These are phyloP conservation scores for Pangasius larnaudii DNA, from an alignment of 2,797 vertebrate species.

Conservation along the genomic window DNA sequence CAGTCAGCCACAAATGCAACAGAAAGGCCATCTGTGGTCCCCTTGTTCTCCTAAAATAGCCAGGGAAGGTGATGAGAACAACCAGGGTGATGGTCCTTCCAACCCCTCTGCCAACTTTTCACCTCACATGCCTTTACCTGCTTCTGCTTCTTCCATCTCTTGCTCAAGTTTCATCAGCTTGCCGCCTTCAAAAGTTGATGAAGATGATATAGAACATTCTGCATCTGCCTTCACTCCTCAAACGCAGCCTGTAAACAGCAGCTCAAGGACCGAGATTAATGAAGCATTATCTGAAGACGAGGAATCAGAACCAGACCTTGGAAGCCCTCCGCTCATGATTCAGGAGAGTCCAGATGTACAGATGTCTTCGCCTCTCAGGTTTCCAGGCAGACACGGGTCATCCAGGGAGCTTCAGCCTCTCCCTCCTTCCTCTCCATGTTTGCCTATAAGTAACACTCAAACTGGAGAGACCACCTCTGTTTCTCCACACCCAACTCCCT, in stretches of 20 bases:
- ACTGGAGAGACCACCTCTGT: constrained; percentile 37
- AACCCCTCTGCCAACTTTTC: constrained; percentile 50
- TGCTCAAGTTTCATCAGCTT: constrained; percentile 50
- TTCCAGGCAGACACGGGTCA: constrained; percentile 63
- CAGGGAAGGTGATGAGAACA: constrained; percentile 45
- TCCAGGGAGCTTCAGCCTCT: constrained; percentile 53
- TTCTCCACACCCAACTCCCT: constrained; percentile 41
- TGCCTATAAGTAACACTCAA: constrained; percentile 54
- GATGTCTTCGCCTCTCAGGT: constrained; percentile 68
- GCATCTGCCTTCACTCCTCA: constrained; percentile 35
- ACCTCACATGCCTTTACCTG: constrained; percentile 50
- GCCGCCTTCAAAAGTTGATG: constrained; percentile 54
- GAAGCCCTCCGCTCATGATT: constrained; percentile 73
- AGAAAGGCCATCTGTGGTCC: constrained; percentile 64
- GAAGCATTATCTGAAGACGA: constrained; percentile 68
- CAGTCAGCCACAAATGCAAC: constrained; percentile 51
- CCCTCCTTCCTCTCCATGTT: constrained; percentile 53
- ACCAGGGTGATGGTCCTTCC: constrained; percentile 28
- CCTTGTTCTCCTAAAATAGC: constrained; percentile 54
- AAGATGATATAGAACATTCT: constrained; percentile 42
- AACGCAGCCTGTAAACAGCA: constrained; percentile 61
- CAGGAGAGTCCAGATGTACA: constrained; percentile 74
- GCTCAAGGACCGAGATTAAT: constrained; percentile 42
- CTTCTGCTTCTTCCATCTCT: constrained; percentile 35
- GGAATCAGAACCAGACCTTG: constrained; percentile 72